Percentiles rank a stretch among this genome's conserved stretches.
Evolutionary conservation across 2,888 invertebrate genomes (phyloP).

Genomic region (Tinea trinotella): DNA sequence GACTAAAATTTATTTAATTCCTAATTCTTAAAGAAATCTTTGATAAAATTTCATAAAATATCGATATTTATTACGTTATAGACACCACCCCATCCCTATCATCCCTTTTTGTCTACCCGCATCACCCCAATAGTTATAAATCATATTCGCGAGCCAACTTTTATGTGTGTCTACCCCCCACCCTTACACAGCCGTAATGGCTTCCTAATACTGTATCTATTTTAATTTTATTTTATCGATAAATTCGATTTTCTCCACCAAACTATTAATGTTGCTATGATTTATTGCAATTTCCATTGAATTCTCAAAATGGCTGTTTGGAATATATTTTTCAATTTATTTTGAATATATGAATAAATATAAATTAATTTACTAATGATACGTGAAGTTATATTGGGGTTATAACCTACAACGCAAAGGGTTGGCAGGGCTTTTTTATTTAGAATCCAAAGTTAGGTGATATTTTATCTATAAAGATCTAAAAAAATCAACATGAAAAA

Average conservation of each 20-base stretch:
- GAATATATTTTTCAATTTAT: too few species aligned
- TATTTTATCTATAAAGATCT: too few species aligned
- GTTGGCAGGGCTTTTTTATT: too few species aligned
- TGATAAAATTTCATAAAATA: not conserved
- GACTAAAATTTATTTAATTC: too few species aligned
- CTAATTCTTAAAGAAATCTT: not conserved
- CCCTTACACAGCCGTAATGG: not conserved
- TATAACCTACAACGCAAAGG: too few species aligned
- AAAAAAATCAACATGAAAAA: too few species aligned
- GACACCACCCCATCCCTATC: not conserved
- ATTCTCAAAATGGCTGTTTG: too few species aligned
- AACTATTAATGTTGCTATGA: conserved; percentile 9
- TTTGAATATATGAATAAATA: too few species aligned
- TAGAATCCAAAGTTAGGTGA: too few species aligned
- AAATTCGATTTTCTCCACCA: not conserved
- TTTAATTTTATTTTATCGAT: conserved; percentile 19
- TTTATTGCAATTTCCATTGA: not conserved
- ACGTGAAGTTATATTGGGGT: too few species aligned
- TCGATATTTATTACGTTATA: not conserved
- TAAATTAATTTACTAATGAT: too few species aligned
- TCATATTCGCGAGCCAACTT: conserved; percentile 16
- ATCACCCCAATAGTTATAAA: conserved; percentile 10
- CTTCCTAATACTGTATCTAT: conserved; percentile 17
- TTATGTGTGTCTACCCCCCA: not conserved
- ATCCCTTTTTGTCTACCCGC: not conserved